phyloP scores from a whole-genome alignment of 2,797 vertebrate genomes.

The Euthynnus affinis region DNA sequence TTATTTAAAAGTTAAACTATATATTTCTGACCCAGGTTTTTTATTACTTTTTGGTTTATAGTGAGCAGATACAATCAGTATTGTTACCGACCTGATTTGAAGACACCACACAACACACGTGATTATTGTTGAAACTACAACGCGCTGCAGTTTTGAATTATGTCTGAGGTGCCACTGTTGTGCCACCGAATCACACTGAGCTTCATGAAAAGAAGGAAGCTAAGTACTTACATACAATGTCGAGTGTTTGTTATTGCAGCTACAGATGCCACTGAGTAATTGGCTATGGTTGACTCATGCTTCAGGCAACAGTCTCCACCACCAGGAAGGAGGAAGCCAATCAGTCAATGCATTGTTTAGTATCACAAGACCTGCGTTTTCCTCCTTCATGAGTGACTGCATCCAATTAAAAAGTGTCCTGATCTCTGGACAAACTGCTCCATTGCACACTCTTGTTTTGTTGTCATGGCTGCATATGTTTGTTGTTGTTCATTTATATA shows the following conservation, averaged over 20 bases:
- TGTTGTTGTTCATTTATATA: slow-evolving; percentile 20
- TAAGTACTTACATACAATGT: slow-evolving; percentile 6
- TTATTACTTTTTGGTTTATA: not conserved
- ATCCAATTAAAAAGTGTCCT: slow-evolving; percentile 68
- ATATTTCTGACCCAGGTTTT: not conserved
- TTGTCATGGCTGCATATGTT: slow-evolving; percentile 28
- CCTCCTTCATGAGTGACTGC: slow-evolving; percentile 62
- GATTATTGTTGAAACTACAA: not conserved
- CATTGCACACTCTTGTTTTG: slow-evolving; percentile 32
- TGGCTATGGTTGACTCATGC: slow-evolving; percentile 65
- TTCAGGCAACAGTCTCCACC: slow-evolving; percentile 44
- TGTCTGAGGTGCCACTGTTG: not conserved
- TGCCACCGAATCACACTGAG: not conserved
- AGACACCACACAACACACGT: not conserved
- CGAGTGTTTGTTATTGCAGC: slow-evolving; percentile 59
- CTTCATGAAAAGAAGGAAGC: not conserved
- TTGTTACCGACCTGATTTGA: not conserved
- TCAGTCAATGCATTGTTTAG: slow-evolving; percentile 61
- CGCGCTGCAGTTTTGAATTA: not conserved
- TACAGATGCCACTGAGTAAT: slow-evolving; percentile 59
- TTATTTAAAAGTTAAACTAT: no score
- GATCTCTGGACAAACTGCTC: slow-evolving; percentile 40
- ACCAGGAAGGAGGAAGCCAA: slow-evolving; percentile 47
- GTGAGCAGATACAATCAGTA: not conserved
- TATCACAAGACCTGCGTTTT: slow-evolving; percentile 55